phyloP scores from a whole-genome alignment of 1,140 invertebrate species.

The Euglossa dilemma region DNA sequence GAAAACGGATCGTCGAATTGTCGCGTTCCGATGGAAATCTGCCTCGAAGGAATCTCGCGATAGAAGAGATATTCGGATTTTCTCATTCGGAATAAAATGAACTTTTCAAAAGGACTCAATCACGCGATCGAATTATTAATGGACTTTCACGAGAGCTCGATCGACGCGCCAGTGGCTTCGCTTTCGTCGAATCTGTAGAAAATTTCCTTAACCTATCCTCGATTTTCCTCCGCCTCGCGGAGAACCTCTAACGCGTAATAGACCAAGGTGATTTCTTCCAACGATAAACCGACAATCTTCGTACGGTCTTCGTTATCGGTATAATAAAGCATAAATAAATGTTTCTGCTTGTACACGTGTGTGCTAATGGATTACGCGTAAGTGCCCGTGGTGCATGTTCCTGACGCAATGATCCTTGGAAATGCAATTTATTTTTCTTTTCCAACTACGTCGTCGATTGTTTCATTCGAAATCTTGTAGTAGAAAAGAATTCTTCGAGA shows the following conservation, averaged over 20 bases:
- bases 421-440: constrained; percentile 20
- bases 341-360: background rate
- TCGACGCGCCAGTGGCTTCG: constrained; percentile 22
- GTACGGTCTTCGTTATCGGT: constrained; percentile 39
- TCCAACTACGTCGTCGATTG: background rate
- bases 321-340: constrained; percentile 49
- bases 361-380: constrained; percentile 63
- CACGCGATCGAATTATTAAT: constrained; percentile 49
- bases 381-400: constrained; percentile 21
- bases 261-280: background rate
- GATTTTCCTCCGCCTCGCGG: background rate
- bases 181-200: constrained; percentile 5
- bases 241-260: background rate
- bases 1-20: background rate
- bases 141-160: constrained; percentile 34
- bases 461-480: background rate
- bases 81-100: too few relatives aligned
- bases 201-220: fast-evolving
- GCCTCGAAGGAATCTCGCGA: background rate
- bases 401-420: constrained; percentile 61
- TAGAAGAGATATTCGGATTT: background rate
- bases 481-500: background rate
- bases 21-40: background rate
- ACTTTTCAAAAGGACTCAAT: constrained; percentile 1
- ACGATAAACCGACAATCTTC: constrained; percentile 36